A percentile compares a stretch with the other conserved stretches of the same genome.
Evolutionary conservation across 1,140 invertebrate species (phyloP).

Genomic region (Drosophila quadrilineata): DNA sequence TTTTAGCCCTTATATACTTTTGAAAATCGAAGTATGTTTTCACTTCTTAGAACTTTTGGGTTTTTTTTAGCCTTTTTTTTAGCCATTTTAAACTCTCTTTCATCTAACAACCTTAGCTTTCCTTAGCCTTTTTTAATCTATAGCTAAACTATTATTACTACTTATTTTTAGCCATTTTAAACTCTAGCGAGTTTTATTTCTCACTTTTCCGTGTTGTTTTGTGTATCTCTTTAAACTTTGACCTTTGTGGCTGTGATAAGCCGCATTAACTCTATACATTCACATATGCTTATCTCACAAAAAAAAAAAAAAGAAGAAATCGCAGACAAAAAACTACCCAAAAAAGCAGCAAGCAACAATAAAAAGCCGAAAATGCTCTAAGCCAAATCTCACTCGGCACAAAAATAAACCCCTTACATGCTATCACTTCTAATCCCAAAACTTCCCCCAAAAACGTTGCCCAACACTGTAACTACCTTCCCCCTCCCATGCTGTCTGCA

Average conservation of each 20-base stretch:
- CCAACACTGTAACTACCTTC: background rate
- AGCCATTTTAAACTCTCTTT: no score
- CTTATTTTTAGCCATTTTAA: no score
- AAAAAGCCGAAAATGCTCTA: background rate
- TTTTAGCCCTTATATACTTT: no score
- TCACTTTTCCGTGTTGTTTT: background rate
- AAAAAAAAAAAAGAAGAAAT: background rate
- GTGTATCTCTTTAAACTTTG: slow-evolving; percentile 7
- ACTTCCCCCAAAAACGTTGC: no score
- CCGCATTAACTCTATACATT: slow-evolving; percentile 19
- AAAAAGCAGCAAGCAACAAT: background rate
- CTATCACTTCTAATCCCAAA: background rate
- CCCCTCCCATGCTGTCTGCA: slow-evolving; percentile 1
- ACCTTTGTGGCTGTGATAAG: slow-evolving; percentile 26
- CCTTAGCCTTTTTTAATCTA: no score
- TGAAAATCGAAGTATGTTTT: no score
- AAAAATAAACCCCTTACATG: background rate
- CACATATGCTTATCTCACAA: slow-evolving; percentile 7
- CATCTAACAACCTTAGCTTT: no score
- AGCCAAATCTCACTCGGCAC: no score
- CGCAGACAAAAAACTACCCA: background rate
- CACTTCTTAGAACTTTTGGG: no score
- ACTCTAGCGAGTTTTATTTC: no score
- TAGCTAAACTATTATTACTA: no score
- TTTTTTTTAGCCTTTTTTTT: no score